These are phyloP conservation scores for Rhabdomys pumilio DNA, from an alignment of 2,797 vertebrate species.

Conservation along the genomic window DNA sequence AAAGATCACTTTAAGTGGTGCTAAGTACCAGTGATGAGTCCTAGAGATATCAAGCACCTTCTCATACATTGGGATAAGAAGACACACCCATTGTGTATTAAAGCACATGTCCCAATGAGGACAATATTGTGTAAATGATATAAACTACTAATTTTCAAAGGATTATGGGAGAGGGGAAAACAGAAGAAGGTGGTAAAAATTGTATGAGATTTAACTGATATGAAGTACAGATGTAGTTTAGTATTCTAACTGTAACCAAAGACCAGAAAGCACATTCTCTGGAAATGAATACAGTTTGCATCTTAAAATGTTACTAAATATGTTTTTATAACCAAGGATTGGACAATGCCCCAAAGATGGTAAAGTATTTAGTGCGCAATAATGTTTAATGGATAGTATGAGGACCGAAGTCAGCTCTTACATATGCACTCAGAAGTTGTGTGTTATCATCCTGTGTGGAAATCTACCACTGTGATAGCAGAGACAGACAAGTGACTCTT, in stretches of 20 bases:
- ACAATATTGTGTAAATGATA: not conserved
- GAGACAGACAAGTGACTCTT: not conserved
- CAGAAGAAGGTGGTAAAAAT: not conserved
- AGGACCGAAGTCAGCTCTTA: not conserved
- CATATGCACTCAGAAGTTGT: too few species aligned
- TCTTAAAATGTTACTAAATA: not conserved
- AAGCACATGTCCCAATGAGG: not conserved
- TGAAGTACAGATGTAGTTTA: not conserved
- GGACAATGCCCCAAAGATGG: too few species aligned
- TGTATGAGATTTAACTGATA: not conserved
- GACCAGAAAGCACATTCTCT: not conserved
- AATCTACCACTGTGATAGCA: too few species aligned
- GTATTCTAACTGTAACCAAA: not conserved
- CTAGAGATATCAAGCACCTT: not conserved
- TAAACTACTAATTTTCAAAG: not conserved
- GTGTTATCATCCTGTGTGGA: fast-evolving
- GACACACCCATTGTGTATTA: not conserved
- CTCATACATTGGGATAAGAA: not conserved
- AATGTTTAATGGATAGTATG: not conserved
- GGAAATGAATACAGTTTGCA: not conserved
- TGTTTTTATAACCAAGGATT: not conserved
- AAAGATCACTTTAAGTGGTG: not conserved
- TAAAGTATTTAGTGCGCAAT: not conserved
- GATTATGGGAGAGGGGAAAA: fast-evolving
- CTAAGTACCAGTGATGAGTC: too few species aligned